phyloP scores from a whole-genome alignment of 2,797 vertebrate species.

The Xenops minutus region DNA sequence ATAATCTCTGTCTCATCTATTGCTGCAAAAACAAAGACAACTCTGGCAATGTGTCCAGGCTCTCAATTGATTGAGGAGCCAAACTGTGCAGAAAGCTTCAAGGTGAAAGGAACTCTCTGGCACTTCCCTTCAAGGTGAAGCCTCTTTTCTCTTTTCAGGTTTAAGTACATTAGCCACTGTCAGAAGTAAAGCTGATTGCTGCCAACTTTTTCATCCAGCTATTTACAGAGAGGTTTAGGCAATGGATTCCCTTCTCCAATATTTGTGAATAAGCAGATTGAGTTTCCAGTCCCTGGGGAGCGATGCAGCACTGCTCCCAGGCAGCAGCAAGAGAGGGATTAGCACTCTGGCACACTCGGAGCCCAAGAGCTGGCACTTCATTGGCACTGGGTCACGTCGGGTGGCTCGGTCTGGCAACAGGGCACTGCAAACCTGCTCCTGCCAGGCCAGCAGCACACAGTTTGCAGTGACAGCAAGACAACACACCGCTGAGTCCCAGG shows the following conservation, averaged over 20 bases:
- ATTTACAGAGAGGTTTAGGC: constrained; percentile 29
- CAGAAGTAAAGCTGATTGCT: neutral
- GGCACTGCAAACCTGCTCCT: neutral
- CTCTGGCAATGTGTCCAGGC: neutral
- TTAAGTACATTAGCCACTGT: neutral
- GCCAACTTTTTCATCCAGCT: neutral
- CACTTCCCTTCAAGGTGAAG: neutral
- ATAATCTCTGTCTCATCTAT: constrained; percentile 9
- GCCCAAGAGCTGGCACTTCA: neutral
- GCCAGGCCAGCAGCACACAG: rapidly evolving
- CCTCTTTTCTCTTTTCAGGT: neutral
- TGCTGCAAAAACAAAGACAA: constrained; percentile 23
- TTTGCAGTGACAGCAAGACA: neutral
- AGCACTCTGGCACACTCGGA: neutral
- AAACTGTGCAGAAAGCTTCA: neutral
- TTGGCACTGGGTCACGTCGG: neutral
- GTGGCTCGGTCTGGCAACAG: neutral
- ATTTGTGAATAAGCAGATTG: constrained; percentile 50
- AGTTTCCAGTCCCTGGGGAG: neutral
- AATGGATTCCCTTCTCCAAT: constrained; percentile 9
- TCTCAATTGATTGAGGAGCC: neutral
- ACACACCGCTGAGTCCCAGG: rapidly evolving
- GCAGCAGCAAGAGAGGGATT: neutral
- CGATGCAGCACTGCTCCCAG: neutral
- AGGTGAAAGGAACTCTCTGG: constrained; percentile 9